Evolutionary conservation across 1,140 invertebrate genomes (phyloP).

Genomic region (Drosophila hydei): DNA sequence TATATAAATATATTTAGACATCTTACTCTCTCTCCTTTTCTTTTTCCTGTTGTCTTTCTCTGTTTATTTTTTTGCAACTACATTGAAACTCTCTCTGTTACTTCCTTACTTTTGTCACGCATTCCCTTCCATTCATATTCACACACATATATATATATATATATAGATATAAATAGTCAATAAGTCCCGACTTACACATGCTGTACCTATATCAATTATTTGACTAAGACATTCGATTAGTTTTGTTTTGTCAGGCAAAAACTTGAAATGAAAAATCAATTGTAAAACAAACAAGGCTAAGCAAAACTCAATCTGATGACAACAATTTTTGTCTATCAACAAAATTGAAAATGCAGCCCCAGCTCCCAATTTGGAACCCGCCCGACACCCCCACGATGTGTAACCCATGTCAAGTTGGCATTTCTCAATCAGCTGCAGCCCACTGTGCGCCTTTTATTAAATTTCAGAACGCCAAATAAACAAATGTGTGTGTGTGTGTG

Average conservation of each 20-base stretch:
- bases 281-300: constrained; percentile 44
- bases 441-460: constrained; percentile 68
- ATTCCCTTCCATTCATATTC: too few relatives aligned
- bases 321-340: constrained; percentile 23
- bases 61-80: too few relatives aligned
- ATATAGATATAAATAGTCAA: too few relatives aligned
- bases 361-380: not conserved
- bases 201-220: constrained; percentile 4
- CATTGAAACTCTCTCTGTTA: too few relatives aligned
- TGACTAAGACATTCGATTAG: constrained; percentile 7
- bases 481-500: constrained; percentile 41
- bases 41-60: too few relatives aligned
- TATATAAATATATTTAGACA: too few relatives aligned
- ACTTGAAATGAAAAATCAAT: constrained; percentile 38
- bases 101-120: too few relatives aligned
- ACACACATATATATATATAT: too few relatives aligned
- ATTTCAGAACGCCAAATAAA: constrained; percentile 67
- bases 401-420: constrained; percentile 47
- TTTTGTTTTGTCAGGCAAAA: constrained; percentile 21
- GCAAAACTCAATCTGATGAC: constrained; percentile 45
- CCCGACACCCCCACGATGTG: not conserved
- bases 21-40: too few relatives aligned
- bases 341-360: constrained; percentile 14
- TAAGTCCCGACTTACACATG: not conserved
- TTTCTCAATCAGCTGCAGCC: constrained; percentile 47